phyloP scores from a whole-genome alignment of 2,797 vertebrate species.

The Argya squamiceps region DNA sequence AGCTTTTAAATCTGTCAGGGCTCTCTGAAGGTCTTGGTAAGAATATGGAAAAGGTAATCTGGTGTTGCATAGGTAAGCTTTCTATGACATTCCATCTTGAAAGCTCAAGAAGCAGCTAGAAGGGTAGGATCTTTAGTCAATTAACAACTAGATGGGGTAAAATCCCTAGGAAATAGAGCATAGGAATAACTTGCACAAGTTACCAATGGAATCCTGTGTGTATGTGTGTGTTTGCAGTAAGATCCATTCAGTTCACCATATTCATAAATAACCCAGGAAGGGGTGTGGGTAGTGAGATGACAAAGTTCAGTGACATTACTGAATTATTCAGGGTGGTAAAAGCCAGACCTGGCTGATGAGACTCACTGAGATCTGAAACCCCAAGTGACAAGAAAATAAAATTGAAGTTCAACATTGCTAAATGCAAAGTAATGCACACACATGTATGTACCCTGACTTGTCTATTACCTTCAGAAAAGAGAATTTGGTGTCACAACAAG shows the following conservation, averaged over 20 bases:
- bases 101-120: background rate
- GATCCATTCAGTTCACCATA: background rate
- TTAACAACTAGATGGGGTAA: background rate
- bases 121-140: background rate
- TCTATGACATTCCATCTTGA: background rate
- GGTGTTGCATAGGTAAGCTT: background rate
- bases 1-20: background rate
- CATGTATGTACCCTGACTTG: background rate
- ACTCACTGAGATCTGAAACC: background rate
- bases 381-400: background rate
- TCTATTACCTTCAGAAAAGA: background rate
- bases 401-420: background rate
- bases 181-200: background rate
- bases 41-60: background rate
- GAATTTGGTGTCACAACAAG: background rate
- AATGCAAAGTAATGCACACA: background rate
- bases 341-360: background rate
- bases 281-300: background rate
- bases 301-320: background rate
- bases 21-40: background rate
- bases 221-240: background rate
- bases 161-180: rapidly evolving
- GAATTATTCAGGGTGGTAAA: slow-evolving; percentile 12
- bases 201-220: background rate
- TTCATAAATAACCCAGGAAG: background rate